Evolutionary conservation across 2,888 invertebrate genomes (phyloP).

Genomic region (Phlogophora meticulosa): DNA sequence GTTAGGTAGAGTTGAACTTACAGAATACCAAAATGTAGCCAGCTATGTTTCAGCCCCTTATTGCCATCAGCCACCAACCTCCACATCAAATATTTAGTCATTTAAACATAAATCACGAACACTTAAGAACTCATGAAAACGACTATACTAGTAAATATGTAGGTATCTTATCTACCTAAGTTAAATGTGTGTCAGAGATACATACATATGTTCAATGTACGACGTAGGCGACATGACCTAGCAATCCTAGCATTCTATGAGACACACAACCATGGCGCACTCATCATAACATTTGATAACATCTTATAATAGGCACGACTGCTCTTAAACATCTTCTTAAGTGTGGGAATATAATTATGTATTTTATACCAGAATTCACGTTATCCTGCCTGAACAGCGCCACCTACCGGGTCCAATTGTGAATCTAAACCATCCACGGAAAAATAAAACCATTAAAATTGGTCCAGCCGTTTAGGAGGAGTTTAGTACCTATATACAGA

Average conservation of each 20-base stretch:
- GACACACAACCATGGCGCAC: conserved; percentile 19
- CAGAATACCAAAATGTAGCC: too few species aligned
- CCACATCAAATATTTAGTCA: too few species aligned
- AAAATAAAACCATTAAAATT: too few species aligned
- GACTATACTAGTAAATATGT: neutral
- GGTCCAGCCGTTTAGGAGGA: too few species aligned
- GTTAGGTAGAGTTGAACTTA: too few species aligned
- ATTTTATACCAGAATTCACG: too few species aligned
- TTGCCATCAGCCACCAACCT: too few species aligned
- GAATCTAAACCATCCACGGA: too few species aligned
- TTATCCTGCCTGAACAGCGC: too few species aligned
- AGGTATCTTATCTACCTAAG: neutral
- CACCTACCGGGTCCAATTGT: too few species aligned
- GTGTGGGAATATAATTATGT: neutral
- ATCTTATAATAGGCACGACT: conserved; percentile 32
- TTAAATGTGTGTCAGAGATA: conserved; percentile 29
- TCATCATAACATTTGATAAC: conserved; percentile 29
- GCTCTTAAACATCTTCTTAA: neutral
- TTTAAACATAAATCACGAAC: conserved; percentile 1
- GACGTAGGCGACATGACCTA: conserved; percentile 47
- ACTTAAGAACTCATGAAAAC: conserved; percentile 6
- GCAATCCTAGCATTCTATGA: conserved; percentile 43
- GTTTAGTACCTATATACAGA: too few species aligned
- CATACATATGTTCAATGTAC: neutral
- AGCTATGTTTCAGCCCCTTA: too few species aligned